phyloP scores from a whole-genome alignment of 2,888 invertebrate genomes.

The Dolichopus griseipennis region DNA sequence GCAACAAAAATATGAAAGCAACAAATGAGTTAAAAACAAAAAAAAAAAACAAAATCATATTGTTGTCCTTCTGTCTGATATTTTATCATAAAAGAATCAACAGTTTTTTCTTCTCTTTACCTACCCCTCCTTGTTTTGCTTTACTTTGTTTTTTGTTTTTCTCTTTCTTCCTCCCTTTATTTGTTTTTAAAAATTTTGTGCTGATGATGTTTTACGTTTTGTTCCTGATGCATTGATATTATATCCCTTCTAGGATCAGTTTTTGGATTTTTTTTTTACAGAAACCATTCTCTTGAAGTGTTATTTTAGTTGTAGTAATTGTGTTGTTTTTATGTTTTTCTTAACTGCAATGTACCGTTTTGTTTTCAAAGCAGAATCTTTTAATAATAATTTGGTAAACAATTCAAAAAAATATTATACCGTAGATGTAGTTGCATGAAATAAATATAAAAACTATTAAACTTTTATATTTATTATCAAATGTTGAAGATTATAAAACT shows the following conservation, averaged over 20 bases:
- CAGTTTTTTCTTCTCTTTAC: background rate
- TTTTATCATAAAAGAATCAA: conserved; percentile 1
- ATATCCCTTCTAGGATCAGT: background rate
- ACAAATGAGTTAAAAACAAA: background rate
- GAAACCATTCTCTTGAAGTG: background rate
- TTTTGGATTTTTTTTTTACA: background rate
- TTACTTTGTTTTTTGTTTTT: background rate
- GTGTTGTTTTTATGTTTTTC: background rate
- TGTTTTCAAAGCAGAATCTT: too few relatives aligned
- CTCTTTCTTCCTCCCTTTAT: too few relatives aligned
- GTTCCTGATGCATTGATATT: too few relatives aligned
- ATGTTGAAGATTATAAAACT: too few relatives aligned
- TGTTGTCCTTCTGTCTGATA: background rate
- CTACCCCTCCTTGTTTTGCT: background rate
- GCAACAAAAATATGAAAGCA: background rate
- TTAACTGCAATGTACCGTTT: too few relatives aligned
- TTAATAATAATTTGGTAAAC: too few relatives aligned
- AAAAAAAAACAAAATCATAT: background rate
- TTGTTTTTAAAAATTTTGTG: too few relatives aligned
- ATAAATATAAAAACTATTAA: too few relatives aligned
- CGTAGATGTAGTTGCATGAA: too few relatives aligned
- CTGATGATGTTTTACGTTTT: too few relatives aligned
- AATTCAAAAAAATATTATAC: too few relatives aligned
- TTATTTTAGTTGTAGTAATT: background rate
- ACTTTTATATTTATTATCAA: too few relatives aligned